Evolutionary conservation across 64 coral and sea anemone species (phyloP).

Genomic region (Montipora efflorescens): DNA sequence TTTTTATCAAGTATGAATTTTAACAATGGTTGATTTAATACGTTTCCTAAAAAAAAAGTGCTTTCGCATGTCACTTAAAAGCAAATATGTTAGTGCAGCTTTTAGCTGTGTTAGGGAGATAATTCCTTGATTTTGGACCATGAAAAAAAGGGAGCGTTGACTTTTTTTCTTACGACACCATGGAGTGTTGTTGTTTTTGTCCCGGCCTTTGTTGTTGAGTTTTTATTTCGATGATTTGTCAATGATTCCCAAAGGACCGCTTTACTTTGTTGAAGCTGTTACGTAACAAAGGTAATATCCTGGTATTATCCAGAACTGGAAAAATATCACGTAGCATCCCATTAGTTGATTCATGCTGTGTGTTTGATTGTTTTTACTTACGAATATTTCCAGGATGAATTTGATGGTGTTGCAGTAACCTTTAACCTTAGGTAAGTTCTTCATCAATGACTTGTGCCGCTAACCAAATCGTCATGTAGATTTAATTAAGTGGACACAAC

Average conservation of each 20-base stretch:
- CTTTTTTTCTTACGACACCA: no score
- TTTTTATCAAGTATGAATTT: no score
- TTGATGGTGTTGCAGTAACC: background rate
- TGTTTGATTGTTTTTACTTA: background rate
- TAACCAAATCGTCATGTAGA: background rate
- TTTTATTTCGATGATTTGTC: background rate
- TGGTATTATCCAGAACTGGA: background rate
- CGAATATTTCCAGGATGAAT: background rate
- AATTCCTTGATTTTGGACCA: no score
- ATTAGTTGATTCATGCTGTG: background rate
- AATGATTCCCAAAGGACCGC: background rate
- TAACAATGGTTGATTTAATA: no score
- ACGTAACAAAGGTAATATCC: background rate
- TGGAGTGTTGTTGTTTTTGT: background rate
- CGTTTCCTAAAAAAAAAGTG: no score
- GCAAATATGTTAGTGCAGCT: no score
- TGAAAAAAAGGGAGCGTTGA: no score
- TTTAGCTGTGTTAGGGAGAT: no score
- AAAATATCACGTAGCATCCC: background rate
- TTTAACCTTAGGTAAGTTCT: background rate
- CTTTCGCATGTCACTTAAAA: no score
- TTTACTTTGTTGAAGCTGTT: background rate
- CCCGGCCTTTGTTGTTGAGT: background rate
- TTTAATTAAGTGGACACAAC: constrained; percentile 8
- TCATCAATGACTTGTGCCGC: no score